A percentile compares a stretch with the other conserved stretches of the same genome.
Evolutionary conservation across 2,888 invertebrate species (phyloP).

Genomic region (Calliopum simillimum): DNA sequence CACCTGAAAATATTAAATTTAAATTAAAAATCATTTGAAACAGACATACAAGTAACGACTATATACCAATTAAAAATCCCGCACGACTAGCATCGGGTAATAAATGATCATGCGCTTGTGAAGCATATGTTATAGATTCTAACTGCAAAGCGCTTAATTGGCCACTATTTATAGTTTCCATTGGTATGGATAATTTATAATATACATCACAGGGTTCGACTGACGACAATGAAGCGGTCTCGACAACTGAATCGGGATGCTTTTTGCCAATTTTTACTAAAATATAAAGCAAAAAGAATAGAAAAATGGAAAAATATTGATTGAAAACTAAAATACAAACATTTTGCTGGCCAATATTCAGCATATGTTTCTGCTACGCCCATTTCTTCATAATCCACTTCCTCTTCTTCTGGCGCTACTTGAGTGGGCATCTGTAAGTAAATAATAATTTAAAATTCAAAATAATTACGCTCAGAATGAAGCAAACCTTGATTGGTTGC

Average conservation of each 20-base stretch:
- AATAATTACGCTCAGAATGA: neutral
- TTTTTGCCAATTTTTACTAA: constrained; percentile 91
- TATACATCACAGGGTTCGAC: constrained; percentile 95
- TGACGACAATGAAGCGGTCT: constrained; percentile 96
- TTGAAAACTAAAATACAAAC: constrained; percentile 68
- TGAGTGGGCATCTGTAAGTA: constrained; percentile 42
- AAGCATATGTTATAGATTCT: constrained; percentile 97
- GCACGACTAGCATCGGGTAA: constrained; percentile 91
- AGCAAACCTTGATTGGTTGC: constrained; percentile 69
- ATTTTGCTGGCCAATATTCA: constrained; percentile 97
- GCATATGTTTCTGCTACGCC: constrained; percentile 98
- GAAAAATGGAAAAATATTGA: neutral
- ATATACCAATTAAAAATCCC: constrained; percentile 90
- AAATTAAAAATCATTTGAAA: constrained; percentile 18
- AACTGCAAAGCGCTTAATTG: constrained; percentile 94
- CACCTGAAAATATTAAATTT: constrained; percentile 72
- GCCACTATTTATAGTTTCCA: constrained; percentile 85
- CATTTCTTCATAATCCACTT: constrained; percentile 95
- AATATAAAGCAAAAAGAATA: constrained; percentile 45
- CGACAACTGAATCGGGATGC: constrained; percentile 99
- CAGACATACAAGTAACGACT: neutral
- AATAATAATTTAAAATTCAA: constrained; percentile 8
- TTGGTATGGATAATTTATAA: constrained; percentile 87
- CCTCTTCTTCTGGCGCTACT: constrained; percentile 74
- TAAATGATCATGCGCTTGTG: constrained; percentile 94